Evolutionary conservation across 2,888 invertebrate genomes (phyloP).

Genomic region (Dyspetes luteomarginatus): DNA sequence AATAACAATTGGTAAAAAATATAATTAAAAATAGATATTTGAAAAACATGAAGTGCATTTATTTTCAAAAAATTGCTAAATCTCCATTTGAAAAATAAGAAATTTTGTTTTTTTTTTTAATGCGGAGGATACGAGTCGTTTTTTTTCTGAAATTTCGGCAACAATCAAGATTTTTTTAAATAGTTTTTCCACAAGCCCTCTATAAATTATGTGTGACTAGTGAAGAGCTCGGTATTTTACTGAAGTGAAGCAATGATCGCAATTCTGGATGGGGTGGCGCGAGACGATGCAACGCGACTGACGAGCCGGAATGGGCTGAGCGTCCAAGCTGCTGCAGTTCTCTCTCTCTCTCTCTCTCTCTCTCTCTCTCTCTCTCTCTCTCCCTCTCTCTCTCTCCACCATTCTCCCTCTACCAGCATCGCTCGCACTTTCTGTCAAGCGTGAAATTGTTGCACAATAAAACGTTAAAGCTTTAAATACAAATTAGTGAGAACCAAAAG

Average conservation of each 20-base stretch:
- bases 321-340: slow-evolving; percentile 51
- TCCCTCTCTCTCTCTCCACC: slow-evolving; percentile 3
- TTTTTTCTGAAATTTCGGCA: no score
- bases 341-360: background rate
- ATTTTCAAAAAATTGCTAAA: no score
- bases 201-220: background rate
- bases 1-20: no score
- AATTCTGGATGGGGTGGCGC: slow-evolving; percentile 18
- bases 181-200: no score
- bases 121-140: no score
- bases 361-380: background rate
- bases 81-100: no score
- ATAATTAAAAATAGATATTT: no score
- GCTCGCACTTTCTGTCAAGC: slow-evolving; percentile 74
- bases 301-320: slow-evolving; percentile 54
- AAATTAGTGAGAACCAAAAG: slow-evolving; percentile 76
- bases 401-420: background rate
- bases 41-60: no score
- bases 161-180: no score
- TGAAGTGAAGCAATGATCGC: slow-evolving; percentile 38
- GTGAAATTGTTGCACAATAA: slow-evolving; percentile 79
- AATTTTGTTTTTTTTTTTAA: slow-evolving; percentile 3
- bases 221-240: background rate
- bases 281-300: slow-evolving; percentile 32
- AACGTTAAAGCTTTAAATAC: slow-evolving; percentile 81